Evolutionary conservation across 2,888 invertebrate genomes (phyloP).

Genomic region (Leptothorax acervorum): DNA sequence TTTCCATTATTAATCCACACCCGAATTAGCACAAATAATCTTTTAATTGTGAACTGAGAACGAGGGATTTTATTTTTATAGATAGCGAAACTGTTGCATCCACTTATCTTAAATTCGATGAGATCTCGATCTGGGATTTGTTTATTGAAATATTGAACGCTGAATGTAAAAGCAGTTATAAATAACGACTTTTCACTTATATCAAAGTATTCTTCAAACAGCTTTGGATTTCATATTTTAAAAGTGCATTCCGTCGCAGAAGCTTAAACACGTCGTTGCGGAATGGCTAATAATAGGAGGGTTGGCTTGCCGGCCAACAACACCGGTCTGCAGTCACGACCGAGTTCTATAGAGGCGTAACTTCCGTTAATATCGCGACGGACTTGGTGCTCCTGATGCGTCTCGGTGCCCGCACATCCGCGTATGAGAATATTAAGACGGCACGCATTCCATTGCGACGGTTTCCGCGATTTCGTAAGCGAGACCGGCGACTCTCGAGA

Average conservation of each 20-base stretch:
- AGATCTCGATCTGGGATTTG: not conserved
- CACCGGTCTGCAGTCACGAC: slow-evolving; percentile 67
- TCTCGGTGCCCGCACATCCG: slow-evolving; percentile 27
- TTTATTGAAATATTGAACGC: not conserved
- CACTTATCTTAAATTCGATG: not conserved
- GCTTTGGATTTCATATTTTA: slow-evolving; percentile 78
- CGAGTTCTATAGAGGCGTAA: slow-evolving; percentile 68
- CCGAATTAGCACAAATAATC: not conserved
- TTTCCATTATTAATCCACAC: not conserved
- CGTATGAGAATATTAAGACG: slow-evolving; percentile 46
- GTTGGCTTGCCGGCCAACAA: slow-evolving; percentile 81
- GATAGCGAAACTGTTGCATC: not conserved
- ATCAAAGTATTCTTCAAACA: slow-evolving; percentile 60
- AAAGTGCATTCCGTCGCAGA: slow-evolving; percentile 74
- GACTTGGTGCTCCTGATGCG: slow-evolving; percentile 34
- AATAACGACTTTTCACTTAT: not conserved
- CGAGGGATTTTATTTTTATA: not conserved
- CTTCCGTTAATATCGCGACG: slow-evolving; percentile 70
- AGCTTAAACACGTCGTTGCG: slow-evolving; percentile 78
- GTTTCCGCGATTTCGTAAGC: slow-evolving; percentile 48
- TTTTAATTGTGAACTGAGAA: not conserved
- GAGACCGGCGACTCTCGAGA: not conserved
- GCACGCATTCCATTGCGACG: slow-evolving; percentile 41
- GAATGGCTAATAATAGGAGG: slow-evolving; percentile 83
- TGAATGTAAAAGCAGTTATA: not conserved